These are phyloP conservation scores for Neolamprologus multifasciatus DNA, from an alignment of 2,797 vertebrate species.

Conservation along the genomic window DNA sequence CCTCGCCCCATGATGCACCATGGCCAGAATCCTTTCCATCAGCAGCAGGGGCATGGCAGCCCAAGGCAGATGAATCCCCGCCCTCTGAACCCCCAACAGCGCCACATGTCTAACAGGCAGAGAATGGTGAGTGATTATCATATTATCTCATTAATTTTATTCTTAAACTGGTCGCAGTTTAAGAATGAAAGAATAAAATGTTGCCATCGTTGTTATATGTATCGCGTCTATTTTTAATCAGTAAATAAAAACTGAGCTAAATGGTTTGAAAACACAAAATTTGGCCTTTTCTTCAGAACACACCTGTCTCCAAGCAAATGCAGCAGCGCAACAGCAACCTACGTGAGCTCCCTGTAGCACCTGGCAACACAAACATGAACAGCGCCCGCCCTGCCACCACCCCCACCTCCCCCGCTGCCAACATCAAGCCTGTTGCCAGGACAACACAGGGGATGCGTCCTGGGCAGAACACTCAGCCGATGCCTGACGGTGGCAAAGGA, in stretches of 20 bases:
- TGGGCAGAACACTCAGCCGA: slow-evolving; percentile 48
- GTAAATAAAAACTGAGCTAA: not conserved
- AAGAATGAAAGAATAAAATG: not conserved
- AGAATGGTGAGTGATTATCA: slow-evolving; percentile 79
- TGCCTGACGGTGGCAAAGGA: slow-evolving; percentile 52
- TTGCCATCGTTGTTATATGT: not conserved
- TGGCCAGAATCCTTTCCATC: slow-evolving; percentile 85
- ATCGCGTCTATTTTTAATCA: rapidly evolving
- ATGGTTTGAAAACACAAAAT: not conserved
- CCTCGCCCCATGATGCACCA: slow-evolving; percentile 86
- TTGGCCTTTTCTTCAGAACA: slow-evolving; percentile 64
- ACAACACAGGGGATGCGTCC: slow-evolving; percentile 61
- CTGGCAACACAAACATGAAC: slow-evolving; percentile 77
- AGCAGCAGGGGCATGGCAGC: slow-evolving; percentile 78
- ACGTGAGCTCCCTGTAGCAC: slow-evolving; percentile 90
- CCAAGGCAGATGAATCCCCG: slow-evolving; percentile 81
- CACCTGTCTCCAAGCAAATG: slow-evolving; percentile 81
- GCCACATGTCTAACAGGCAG: slow-evolving; percentile 76
- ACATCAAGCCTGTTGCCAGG: slow-evolving; percentile 75
- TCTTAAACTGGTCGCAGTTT: not conserved
- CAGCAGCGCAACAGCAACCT: slow-evolving; percentile 92
- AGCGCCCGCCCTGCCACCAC: slow-evolving; percentile 69
- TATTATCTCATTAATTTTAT: slow-evolving; percentile 9
- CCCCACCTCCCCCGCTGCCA: slow-evolving; percentile 72
- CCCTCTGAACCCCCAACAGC: slow-evolving; percentile 76